These are phyloP conservation scores for Epirrhoe tristata DNA, from an alignment of 2,888 invertebrate genomes.

Conservation along the genomic window DNA sequence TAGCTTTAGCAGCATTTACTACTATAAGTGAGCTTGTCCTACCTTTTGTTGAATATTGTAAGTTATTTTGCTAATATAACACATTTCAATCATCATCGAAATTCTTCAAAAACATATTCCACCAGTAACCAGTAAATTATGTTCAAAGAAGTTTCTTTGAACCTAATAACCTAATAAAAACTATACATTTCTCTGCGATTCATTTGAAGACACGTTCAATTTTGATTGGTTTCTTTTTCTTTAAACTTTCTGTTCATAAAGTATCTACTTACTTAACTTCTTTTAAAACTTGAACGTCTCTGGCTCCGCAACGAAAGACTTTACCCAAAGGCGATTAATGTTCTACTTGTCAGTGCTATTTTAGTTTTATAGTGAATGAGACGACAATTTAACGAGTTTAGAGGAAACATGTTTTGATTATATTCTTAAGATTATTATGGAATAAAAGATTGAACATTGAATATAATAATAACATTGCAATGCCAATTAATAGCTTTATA, in stretches of 20 bases:
- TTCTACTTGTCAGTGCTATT: constrained; percentile 1
- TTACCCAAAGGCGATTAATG: not conserved
- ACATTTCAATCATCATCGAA: not conserved
- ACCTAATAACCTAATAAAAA: no score
- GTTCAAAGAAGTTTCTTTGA: no score
- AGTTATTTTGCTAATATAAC: constrained; percentile 1
- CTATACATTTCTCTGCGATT: not conserved
- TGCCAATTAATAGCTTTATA: no score
- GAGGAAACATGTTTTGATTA: no score
- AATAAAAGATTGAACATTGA: no score
- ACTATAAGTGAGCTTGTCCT: constrained; percentile 12
- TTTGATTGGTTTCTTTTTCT: constrained; percentile 5
- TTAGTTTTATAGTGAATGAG: not conserved
- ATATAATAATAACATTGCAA: no score
- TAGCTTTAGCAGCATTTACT: constrained; percentile 19
- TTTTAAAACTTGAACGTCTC: constrained; percentile 30
- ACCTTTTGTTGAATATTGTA: constrained; percentile 2
- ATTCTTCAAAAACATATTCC: not conserved
- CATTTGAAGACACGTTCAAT: constrained; percentile 1
- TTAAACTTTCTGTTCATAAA: constrained; percentile 2
- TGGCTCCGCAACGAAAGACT: not conserved
- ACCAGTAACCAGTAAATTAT: no score
- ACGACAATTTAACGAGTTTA: not conserved
- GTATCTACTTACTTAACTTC: constrained; percentile 6
- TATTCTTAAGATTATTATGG: no score